phyloP scores from a whole-genome alignment of 2,888 invertebrate species.

The Zhuqinia jingwanae region DNA sequence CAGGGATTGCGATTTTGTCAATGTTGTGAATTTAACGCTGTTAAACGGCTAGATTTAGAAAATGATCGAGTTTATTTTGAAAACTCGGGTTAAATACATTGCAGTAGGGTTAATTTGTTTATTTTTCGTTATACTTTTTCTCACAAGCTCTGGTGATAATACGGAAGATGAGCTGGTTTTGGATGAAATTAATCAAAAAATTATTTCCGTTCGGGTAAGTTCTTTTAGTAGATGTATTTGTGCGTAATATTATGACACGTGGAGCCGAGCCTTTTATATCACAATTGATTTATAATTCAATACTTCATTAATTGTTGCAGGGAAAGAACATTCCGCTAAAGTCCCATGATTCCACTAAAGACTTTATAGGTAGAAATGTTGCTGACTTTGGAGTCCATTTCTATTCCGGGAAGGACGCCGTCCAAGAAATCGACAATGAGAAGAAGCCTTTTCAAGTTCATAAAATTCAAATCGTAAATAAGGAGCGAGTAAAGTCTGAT shows the following conservation, averaged over 20 bases:
- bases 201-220: slow-evolving; percentile 55
- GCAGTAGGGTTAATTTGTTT: slow-evolving; percentile 64
- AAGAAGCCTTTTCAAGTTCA: slow-evolving; percentile 74
- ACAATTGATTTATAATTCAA: too few relatives aligned
- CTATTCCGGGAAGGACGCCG: slow-evolving; percentile 77
- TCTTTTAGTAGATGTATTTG: too few relatives aligned
- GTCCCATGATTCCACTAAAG: background rate
- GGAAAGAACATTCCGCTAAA: background rate
- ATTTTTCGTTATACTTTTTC: slow-evolving; percentile 69
- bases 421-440: slow-evolving; percentile 73
- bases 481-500: slow-evolving; percentile 67
- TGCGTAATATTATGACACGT: too few relatives aligned
- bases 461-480: slow-evolving; percentile 74
- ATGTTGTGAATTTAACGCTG: slow-evolving; percentile 13
- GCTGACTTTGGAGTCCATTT: slow-evolving; percentile 77
- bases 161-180: slow-evolving; percentile 69
- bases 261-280: too few relatives aligned
- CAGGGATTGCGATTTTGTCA: background rate
- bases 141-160: slow-evolving; percentile 63
- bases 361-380: slow-evolving; percentile 3
- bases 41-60: slow-evolving; percentile 19
- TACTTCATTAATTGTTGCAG: too few relatives aligned
- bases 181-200: slow-evolving; percentile 61
- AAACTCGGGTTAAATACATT: slow-evolving; percentile 68
- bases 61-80: slow-evolving; percentile 69